Percentiles rank a stretch among this genome's conserved stretches.
Conservation (phyloP, 2,797 vertebrate genomes). For the Lepidocolaptes lacrymiger region DNA sequence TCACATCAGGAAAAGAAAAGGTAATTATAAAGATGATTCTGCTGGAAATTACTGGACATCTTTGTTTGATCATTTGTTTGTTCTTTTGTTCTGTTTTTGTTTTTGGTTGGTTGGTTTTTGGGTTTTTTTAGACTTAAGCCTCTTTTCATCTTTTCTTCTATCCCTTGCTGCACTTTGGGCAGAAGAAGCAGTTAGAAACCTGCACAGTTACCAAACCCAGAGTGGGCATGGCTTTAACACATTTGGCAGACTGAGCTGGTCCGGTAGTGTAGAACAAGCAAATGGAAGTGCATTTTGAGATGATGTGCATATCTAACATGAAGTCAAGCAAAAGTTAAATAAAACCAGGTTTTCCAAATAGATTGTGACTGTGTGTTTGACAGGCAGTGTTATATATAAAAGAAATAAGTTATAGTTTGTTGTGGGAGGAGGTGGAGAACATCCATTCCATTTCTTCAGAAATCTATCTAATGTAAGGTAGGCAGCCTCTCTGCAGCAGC, state of each 20-base stretch:
- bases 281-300: not conserved
- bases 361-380: not conserved
- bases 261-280: not conserved
- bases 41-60: not conserved
- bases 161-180: not conserved
- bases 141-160: not conserved
- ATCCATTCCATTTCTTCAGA: accelerated
- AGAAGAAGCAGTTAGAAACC: not conserved
- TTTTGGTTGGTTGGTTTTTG: not conserved
- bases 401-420: not conserved
- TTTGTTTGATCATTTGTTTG: too few relatives aligned
- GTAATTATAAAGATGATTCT: not conserved
- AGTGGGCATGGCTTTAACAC: not conserved
- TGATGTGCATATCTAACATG: not conserved
- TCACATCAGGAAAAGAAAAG: not conserved
- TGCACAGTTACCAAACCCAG: not conserved
- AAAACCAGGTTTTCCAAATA: not conserved
- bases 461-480: too few relatives aligned
- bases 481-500: not conserved
- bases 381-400: not conserved
- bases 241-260: not conserved
- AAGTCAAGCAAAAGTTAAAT: not conserved
- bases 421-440: not conserved
- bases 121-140: accelerated
- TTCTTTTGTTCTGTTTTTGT: not conserved